phyloP scores from a whole-genome alignment of 2,797 vertebrate species.

The Tragelaphus eurycerus region DNA sequence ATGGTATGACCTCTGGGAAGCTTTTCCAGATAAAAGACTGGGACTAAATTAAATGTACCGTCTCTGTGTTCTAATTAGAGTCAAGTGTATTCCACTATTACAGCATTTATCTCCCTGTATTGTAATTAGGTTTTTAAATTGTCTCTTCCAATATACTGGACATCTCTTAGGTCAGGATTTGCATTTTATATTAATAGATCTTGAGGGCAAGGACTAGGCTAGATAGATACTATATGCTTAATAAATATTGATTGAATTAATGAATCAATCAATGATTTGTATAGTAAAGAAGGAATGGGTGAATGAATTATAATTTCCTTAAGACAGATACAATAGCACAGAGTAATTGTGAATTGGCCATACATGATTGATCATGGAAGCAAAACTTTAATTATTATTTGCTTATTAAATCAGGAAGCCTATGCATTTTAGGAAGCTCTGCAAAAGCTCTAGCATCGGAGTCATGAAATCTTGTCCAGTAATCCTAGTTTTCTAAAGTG shows the following conservation, averaged over 20 bases:
- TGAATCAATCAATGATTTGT: not conserved
- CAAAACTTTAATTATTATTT: not conserved
- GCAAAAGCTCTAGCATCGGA: not conserved
- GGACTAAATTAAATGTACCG: conserved; percentile 30
- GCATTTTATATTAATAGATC: not conserved
- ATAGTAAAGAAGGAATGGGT: not conserved
- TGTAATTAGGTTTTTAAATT: conserved; percentile 48
- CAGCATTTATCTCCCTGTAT: not conserved
- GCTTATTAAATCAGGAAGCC: not conserved
- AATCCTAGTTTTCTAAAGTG: not conserved
- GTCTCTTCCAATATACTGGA: not conserved
- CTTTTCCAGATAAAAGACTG: conserved; percentile 12
- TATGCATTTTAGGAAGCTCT: not conserved
- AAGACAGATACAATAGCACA: not conserved
- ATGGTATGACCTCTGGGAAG: not conserved
- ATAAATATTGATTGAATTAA: not conserved
- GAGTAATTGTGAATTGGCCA: not conserved
- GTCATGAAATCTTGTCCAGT: not conserved
- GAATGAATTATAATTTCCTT: not conserved
- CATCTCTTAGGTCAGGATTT: not conserved
- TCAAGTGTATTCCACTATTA: not conserved
- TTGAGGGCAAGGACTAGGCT: not conserved
- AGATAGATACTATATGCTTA: not conserved
- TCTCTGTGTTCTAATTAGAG: conserved; percentile 31
- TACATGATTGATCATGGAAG: not conserved